Evolutionary conservation across 2,888 invertebrate species (phyloP).

Genomic region (Onthophagus sagittarius): DNA sequence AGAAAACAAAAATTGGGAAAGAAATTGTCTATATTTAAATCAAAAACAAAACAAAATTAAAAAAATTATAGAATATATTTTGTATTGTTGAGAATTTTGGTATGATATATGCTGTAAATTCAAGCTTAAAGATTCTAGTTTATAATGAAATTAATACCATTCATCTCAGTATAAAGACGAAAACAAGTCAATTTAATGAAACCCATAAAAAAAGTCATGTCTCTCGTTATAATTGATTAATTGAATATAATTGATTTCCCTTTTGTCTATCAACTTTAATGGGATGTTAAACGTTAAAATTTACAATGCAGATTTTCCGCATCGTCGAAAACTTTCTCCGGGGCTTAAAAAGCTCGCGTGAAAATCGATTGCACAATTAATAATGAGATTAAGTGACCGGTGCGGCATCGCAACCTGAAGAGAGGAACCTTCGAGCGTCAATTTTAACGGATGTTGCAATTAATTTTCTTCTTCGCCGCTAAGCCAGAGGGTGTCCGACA

Average conservation of each 20-base stretch:
- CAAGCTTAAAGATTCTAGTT: too few species aligned
- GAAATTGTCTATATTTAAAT: too few species aligned
- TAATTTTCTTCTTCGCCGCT: conserved; percentile 18
- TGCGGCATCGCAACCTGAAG: conserved; percentile 8
- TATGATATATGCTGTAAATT: too few species aligned
- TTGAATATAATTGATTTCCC: neutral
- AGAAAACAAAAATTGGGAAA: too few species aligned
- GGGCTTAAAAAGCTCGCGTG: conserved; percentile 2
- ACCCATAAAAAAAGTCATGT: neutral
- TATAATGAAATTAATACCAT: too few species aligned
- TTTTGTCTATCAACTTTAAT: neutral
- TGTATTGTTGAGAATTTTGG: too few species aligned
- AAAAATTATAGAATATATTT: too few species aligned
- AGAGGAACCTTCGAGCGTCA: conserved; percentile 22
- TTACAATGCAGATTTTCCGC: conserved; percentile 12
- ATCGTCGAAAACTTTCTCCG: conserved; percentile 18
- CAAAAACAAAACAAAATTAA: too few species aligned
- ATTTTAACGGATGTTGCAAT: conserved; percentile 23
- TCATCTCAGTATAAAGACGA: neutral
- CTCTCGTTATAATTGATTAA: neutral
- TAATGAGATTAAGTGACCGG: conserved; percentile 22
- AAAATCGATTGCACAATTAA: conserved; percentile 23
- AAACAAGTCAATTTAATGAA: neutral
- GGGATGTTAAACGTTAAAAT: neutral
- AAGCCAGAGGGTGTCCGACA: neutral